Evolutionary conservation across 2,888 invertebrate genomes (phyloP).

Genomic region (Eulithis prunata): DNA sequence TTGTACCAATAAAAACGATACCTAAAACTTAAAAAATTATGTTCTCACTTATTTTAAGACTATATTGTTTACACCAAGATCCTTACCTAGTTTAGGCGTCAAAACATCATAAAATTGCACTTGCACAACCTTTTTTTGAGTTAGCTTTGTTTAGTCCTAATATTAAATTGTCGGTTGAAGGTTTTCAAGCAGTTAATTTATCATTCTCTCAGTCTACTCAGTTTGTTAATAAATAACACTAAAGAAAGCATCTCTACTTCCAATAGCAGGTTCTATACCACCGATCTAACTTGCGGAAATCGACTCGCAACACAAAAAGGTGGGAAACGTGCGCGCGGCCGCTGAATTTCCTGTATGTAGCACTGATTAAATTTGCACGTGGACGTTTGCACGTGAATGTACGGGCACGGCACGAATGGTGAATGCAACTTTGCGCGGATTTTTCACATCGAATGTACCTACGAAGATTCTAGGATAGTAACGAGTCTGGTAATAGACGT

Average conservation of each 20-base stretch:
- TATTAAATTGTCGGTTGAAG: too few relatives aligned
- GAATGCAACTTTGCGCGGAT: slow-evolving; percentile 32
- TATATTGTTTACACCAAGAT: too few relatives aligned
- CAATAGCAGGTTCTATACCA: slow-evolving; percentile 15
- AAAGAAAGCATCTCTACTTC: slow-evolving; percentile 12
- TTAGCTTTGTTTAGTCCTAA: too few relatives aligned
- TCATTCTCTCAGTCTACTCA: not conserved
- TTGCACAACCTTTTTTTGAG: too few relatives aligned
- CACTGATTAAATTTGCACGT: slow-evolving; percentile 54
- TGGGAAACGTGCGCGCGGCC: slow-evolving; percentile 31
- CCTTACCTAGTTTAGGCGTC: too few relatives aligned
- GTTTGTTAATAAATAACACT: not conserved
- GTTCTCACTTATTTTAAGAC: too few relatives aligned
- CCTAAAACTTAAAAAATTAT: not conserved
- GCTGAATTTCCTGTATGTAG: slow-evolving; percentile 40
- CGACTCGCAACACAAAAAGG: slow-evolving; percentile 46
- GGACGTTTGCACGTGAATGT: slow-evolving; percentile 41
- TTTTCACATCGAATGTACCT: slow-evolving; percentile 21
- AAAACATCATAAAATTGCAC: too few relatives aligned
- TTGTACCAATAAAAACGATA: not conserved
- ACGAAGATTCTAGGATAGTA: not conserved
- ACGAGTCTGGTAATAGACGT: not conserved
- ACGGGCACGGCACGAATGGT: slow-evolving; percentile 26
- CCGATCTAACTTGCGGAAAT: slow-evolving; percentile 40
- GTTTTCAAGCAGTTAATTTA: too few relatives aligned